These are phyloP conservation scores for Trissolcus brochymenae DNA, from an alignment of 2,888 invertebrate species.

Conservation along the genomic window DNA sequence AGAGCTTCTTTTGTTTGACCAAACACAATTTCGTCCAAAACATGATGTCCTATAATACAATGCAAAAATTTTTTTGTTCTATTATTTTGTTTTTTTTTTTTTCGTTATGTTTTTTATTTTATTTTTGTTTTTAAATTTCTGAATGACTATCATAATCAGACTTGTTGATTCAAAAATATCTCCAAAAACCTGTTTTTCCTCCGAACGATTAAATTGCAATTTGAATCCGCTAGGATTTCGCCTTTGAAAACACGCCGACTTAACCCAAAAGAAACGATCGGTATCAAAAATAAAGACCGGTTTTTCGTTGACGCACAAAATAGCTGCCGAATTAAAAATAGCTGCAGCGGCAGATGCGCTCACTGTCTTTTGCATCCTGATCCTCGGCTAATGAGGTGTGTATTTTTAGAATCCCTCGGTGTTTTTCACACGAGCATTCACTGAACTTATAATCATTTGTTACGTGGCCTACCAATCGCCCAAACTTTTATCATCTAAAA, in stretches of 20 bases:
- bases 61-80: too few relatives aligned
- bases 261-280: constrained; percentile 8
- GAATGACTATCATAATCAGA: too few relatives aligned
- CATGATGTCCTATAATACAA: too few relatives aligned
- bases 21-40: too few relatives aligned
- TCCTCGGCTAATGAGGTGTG: constrained; percentile 38
- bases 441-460: constrained; percentile 37
- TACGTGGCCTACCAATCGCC: constrained; percentile 29
- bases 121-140: too few relatives aligned
- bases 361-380: constrained; percentile 40
- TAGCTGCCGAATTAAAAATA: constrained; percentile 49
- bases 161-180: too few relatives aligned
- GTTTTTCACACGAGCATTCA: constrained; percentile 47
- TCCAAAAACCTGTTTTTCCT: constrained; percentile 13
- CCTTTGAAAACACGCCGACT: neutral
- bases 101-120: too few relatives aligned
- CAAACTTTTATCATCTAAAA: constrained; percentile 21
- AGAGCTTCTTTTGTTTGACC: too few relatives aligned
- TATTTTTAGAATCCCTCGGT: constrained; percentile 48
- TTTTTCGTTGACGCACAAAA: constrained; percentile 48
- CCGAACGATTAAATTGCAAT: constrained; percentile 33
- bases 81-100: too few relatives aligned
- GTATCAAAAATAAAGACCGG: constrained; percentile 38
- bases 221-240: constrained; percentile 29
- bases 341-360: constrained; percentile 39